Conservation (phyloP, 1,140 invertebrate genomes). For the Diorhabda elongata region DNA sequence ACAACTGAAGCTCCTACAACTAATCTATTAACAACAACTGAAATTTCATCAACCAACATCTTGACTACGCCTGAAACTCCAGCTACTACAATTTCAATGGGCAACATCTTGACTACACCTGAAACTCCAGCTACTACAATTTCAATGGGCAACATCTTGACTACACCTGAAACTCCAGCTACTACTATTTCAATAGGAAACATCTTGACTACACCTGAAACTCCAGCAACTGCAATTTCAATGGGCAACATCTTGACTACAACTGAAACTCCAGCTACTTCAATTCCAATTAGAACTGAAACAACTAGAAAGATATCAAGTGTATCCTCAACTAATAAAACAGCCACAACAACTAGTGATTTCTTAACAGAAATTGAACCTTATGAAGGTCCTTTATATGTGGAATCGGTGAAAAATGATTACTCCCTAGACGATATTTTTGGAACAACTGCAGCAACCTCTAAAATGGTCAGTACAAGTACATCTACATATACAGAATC, state of each 20-base stretch:
- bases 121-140: no score
- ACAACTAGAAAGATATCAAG: conserved; percentile 11
- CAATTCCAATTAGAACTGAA: not conserved
- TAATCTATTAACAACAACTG: not conserved
- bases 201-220: no score
- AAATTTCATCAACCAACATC: not conserved
- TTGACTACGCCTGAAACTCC: no score
- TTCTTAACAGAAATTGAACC: conserved; percentile 22
- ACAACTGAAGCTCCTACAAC: conserved; percentile 3
- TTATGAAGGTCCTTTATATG: conserved; percentile 19
- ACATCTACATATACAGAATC: conserved; percentile 24
- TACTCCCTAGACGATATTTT: conserved; percentile 35
- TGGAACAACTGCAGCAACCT: conserved; percentile 19
- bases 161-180: no score
- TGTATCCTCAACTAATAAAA: not conserved
- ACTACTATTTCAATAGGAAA: no score
- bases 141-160: no score
- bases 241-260: no score
- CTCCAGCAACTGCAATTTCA: no score
- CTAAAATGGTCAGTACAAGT: conserved; percentile 13
- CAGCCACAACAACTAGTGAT: conserved; percentile 16
- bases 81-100: no score
- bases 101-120: no score
- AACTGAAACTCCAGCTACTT: no score
- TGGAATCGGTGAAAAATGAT: conserved; percentile 21